These are phyloP conservation scores for Thymelicus lineola DNA, from an alignment of 2,888 invertebrate species.

Conservation along the genomic window DNA sequence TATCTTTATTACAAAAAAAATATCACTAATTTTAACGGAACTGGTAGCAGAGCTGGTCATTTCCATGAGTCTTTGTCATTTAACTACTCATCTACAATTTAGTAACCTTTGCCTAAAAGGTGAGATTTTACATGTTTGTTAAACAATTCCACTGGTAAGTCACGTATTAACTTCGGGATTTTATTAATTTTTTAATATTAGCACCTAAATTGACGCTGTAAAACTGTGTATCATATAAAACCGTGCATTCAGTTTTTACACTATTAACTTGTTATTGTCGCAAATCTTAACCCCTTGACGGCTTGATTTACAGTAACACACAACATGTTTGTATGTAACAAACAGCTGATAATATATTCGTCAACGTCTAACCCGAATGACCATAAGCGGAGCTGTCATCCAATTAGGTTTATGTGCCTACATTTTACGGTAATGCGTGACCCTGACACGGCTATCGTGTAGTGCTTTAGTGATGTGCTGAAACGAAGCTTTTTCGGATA, in stretches of 20 bases:
- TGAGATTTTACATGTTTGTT: no score
- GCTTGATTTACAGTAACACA: not conserved
- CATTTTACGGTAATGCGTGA: conserved; percentile 37
- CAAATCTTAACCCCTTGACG: not conserved
- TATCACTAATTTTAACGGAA: no score
- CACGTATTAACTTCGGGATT: no score
- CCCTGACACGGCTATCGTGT: conserved; percentile 36
- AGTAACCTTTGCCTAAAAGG: no score
- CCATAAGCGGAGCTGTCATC: conserved; percentile 34
- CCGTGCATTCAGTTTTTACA: conserved; percentile 5
- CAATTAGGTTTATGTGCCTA: conserved; percentile 38
- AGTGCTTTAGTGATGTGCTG: conserved; percentile 26
- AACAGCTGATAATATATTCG: conserved; percentile 27
- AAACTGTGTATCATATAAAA: no score
- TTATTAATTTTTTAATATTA: no score
- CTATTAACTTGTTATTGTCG: not conserved
- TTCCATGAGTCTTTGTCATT: no score
- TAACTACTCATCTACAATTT: no score
- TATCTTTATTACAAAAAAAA: no score
- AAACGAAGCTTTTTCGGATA: conserved; percentile 5
- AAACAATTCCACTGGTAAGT: no score
- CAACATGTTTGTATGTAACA: conserved; percentile 8
- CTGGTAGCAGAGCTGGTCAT: no score
- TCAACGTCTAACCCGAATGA: conserved; percentile 30
- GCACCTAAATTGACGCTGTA: not conserved